Evolutionary conservation across 2,888 invertebrate species (phyloP), one percentile per base, ranked within the genome.

Genomic region (Parapristionchus giblindavisi): DNA sequence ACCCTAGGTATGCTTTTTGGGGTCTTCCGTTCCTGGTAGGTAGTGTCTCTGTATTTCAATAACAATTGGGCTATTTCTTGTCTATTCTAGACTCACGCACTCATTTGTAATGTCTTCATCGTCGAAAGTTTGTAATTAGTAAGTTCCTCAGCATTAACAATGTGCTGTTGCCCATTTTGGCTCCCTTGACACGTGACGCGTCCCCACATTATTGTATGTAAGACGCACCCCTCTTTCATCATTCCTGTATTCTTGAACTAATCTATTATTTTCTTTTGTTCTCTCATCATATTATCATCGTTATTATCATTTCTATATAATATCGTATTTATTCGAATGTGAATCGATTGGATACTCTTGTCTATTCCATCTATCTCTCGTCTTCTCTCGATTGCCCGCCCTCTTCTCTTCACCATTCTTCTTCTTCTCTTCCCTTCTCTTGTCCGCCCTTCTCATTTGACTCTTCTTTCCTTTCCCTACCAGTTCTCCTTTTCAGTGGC

Each of bases 401-500:
- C 24, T 24, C 34, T 14, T 24, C 29, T 43, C 8, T 17, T 24
- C 27, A 6, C 11, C 29, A 21, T 63, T 27, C 24, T 11, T 24
- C 34, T 63, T 2, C 11, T 24, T 17, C 24, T 24, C 43, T n/a
- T 27, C 40, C 40, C 29, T 24, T 63, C 34, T 14, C 34, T 58
- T 32, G 43, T 43, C 34, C 66, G 48, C 48, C 48, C 48, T 48
- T 51, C 34, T 51, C 32, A 34, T 43, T 66, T 66, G 43, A n/a
- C 63, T 51, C 24, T 32, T 51, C 51, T 34, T 48, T 66, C 48
- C 8, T n/a, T 66, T 66, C 51, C 38, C 63, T 38, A 63, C 63
- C 63, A 63, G 63, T 63, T 63, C 63, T 43, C 40, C 40, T 61
- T 11, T 40, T 66, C 66, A 36, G 34, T 66, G 48, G 48, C 38